Percentiles rank a stretch among this genome's conserved stretches.
phyloP scores from a whole-genome alignment of 1,140 invertebrate genomes.

The Chlorops oryzae region DNA sequence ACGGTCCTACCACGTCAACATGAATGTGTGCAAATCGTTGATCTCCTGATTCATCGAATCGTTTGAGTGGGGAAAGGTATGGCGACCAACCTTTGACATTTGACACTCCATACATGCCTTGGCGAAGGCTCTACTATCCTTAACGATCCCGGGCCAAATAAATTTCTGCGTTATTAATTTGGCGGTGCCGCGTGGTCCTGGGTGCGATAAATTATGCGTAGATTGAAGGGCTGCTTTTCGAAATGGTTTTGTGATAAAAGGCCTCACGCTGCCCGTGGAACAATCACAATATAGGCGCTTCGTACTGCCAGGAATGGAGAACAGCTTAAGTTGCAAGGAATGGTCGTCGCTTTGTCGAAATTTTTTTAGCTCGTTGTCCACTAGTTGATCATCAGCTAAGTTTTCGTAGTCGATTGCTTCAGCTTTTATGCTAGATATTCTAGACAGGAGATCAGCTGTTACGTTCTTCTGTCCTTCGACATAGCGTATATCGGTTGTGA shows the following conservation, averaged over 20 bases:
- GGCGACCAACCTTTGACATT: neutral
- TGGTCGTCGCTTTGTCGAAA: neutral
- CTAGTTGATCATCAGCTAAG: neutral
- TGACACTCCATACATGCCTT: neutral
- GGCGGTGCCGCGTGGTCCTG: neutral
- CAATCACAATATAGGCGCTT: neutral
- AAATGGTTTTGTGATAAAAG: neutral
- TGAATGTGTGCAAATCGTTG: neutral
- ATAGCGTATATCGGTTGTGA: conserved; percentile 37
- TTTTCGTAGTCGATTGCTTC: neutral
- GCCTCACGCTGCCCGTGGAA: neutral
- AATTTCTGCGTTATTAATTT: neutral
- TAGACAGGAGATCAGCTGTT: conserved; percentile 35
- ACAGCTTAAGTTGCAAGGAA: neutral
- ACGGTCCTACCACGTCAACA: too few species aligned
- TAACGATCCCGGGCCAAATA: neutral
- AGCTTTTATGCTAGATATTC: conserved; percentile 18
- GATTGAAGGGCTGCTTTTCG: neutral
- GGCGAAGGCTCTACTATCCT: neutral
- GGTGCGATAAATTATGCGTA: neutral
- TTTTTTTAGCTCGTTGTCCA: neutral
- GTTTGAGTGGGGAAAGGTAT: neutral
- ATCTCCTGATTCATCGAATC: neutral
- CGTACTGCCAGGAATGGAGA: neutral
- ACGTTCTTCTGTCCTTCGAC: conserved; percentile 36